phyloP scores from a whole-genome alignment of 2,113 vertebrate genomes.

The Saiga tatarica region DNA sequence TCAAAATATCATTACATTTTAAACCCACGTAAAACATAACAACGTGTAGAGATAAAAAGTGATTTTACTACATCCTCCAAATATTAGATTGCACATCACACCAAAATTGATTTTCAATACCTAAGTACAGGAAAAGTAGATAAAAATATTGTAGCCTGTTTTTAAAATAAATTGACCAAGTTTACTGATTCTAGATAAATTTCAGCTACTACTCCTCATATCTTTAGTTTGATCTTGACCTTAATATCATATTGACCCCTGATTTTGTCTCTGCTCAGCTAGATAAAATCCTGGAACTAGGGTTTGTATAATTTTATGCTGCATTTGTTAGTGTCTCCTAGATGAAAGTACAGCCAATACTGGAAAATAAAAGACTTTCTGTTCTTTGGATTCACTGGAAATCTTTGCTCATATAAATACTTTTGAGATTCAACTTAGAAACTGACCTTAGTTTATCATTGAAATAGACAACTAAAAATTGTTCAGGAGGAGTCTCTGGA shows the following conservation, averaged over 20 bases:
- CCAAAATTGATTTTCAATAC: background rate
- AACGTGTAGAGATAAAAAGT: background rate
- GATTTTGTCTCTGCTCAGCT: background rate
- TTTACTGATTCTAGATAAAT: constrained; percentile 25
- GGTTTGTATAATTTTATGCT: background rate
- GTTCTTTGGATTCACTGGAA: background rate
- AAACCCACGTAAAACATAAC: background rate
- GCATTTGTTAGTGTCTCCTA: background rate
- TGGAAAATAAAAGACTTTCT: background rate
- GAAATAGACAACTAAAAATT: background rate
- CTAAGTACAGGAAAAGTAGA: background rate
- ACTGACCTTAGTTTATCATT: constrained; percentile 19
- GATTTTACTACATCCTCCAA: background rate
- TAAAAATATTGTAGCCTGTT: background rate
- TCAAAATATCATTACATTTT: background rate
- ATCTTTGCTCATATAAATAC: constrained; percentile 24
- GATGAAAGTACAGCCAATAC: background rate
- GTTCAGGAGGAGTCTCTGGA: background rate
- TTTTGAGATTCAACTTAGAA: background rate
- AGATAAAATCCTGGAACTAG: background rate
- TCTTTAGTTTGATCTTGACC: background rate
- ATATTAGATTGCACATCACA: background rate
- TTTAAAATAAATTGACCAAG: background rate
- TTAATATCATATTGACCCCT: constrained; percentile 27
- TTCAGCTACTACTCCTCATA: background rate